phyloP scores from a whole-genome alignment of 2,888 invertebrate genomes.

The Cabera pusaria region DNA sequence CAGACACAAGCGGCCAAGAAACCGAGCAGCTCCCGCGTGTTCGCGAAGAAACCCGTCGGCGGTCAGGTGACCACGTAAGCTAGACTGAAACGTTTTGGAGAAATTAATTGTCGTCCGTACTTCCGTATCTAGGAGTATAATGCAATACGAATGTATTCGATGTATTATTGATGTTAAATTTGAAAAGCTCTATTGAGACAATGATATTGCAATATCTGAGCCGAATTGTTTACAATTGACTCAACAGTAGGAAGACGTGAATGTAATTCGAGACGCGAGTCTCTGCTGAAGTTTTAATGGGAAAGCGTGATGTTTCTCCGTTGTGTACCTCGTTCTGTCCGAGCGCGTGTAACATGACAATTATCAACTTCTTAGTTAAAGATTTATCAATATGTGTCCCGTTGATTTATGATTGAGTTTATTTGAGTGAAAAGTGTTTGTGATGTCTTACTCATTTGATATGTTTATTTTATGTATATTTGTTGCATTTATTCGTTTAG shows the following conservation, averaged over 20 bases:
- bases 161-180: slow-evolving; percentile 5
- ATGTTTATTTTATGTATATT: slow-evolving; percentile 60
- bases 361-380: slow-evolving; percentile 11
- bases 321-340: slow-evolving; percentile 11
- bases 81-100: slow-evolving; percentile 5
- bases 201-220: too few species aligned
- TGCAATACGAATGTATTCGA: slow-evolving; percentile 13
- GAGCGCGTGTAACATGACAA: slow-evolving; percentile 27
- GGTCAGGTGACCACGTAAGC: slow-evolving; percentile 54
- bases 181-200: slow-evolving; percentile 4
- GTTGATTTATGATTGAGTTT: slow-evolving; percentile 39
- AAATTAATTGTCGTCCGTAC: slow-evolving; percentile 1
- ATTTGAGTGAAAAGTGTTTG: slow-evolving; percentile 41
- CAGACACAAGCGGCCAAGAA: slow-evolving; percentile 47
- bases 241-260: neutral
- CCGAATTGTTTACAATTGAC: too few species aligned
- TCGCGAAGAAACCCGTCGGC: slow-evolving; percentile 57
- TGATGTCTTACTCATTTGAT: slow-evolving; percentile 41
- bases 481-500: slow-evolving; percentile 73
- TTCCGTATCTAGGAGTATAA: slow-evolving; percentile 11
- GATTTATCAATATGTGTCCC: slow-evolving; percentile 30
- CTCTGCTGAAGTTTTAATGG: too few species aligned
- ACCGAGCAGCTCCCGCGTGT: slow-evolving; percentile 48
- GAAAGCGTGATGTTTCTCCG: too few species aligned
- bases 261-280: too few species aligned